Base-by-base conservation (phyloP, 2,797 vertebrate species). In the Ctenopoma kingsleyae region DNA sequence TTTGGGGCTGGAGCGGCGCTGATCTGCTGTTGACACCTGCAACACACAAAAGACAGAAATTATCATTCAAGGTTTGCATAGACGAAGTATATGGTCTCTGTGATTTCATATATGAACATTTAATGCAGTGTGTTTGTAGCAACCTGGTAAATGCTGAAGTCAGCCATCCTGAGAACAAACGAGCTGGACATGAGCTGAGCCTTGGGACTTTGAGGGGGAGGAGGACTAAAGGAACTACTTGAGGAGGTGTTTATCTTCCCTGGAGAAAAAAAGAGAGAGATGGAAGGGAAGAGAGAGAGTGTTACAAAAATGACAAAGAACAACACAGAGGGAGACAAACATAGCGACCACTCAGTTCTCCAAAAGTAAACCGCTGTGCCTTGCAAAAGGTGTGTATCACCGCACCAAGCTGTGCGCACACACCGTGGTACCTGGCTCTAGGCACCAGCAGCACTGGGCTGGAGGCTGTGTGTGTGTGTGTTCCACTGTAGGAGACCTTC, bases 131-230 rank as follows among this genome's bases (percentile, higher is more conserved):
- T 27, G 50, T 64, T 8, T 66, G 19, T 13, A 20, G 47, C 64
- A 84, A 99, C 98, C 97, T 99, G 98, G 91, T 97, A 99, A 91
- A 99, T 97, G 92, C 96, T 97, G 91, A 99, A 96, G 93, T 99
- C 98, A 27, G 96, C 97, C 90, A 99, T 96, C 90, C 97, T 95
- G 87, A 99, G 94, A 78, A 99, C 98, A 81, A 99, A 84, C 22
- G 97, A 98, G 90, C 98, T 98, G 80, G 97, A 99, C 96, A 99
- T 97, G 74, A 99, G 94, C 88, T 98, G 97, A 19, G 95, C 92
- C 91, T 94, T 97, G 60, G 95, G 93, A 64, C 91, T 93, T 16
- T 94, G 91, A 47, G 93, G 83, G 4, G 91, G 82, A n/a, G 90
- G 89, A 53, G 94, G 84, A 60, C 94, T 92, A 83, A 95, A 94